Evolutionary conservation across 2,797 vertebrate species (phyloP).

Genomic region (Hozukius guyotensis): DNA sequence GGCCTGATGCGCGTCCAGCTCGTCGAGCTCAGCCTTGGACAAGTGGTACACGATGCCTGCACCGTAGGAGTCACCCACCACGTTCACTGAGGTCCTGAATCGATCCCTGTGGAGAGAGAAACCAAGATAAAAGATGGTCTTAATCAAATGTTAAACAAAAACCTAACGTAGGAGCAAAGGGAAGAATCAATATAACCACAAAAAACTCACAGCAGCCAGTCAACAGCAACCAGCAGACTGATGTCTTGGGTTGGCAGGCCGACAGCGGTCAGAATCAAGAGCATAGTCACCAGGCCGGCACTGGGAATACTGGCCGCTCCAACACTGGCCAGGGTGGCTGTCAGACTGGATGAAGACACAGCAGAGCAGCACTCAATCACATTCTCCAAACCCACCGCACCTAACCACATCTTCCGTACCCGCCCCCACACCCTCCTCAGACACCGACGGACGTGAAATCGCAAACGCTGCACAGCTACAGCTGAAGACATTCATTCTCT

Average conservation of each 20-base stretch:
- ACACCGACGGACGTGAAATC: background rate
- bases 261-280: constrained; percentile 97
- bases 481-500: background rate
- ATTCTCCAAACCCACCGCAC: background rate
- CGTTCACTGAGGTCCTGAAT: constrained; percentile 98
- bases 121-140: background rate
- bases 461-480: background rate
- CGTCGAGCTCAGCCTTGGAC: constrained; percentile 94
- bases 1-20: constrained; percentile 89
- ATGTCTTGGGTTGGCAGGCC: constrained; percentile 98
- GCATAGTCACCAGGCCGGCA: constrained; percentile 97
- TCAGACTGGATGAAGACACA: constrained; percentile 84
- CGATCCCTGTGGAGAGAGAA: constrained; percentile 87
- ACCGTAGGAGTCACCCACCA: constrained; percentile 97
- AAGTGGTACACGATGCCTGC: constrained; percentile 98
- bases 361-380: constrained; percentile 20
- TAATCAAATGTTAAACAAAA: background rate
- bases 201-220: constrained; percentile 97
- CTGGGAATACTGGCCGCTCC: constrained; percentile 99
- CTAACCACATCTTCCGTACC: background rate
- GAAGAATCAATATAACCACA: background rate
- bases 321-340: constrained; percentile 95
- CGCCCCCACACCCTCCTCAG: background rate
- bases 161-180: background rate
- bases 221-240: constrained; percentile 97